These are phyloP conservation scores for Chydorus sphaericus DNA, from an alignment of 2,888 invertebrate genomes.

Conservation along the genomic window DNA sequence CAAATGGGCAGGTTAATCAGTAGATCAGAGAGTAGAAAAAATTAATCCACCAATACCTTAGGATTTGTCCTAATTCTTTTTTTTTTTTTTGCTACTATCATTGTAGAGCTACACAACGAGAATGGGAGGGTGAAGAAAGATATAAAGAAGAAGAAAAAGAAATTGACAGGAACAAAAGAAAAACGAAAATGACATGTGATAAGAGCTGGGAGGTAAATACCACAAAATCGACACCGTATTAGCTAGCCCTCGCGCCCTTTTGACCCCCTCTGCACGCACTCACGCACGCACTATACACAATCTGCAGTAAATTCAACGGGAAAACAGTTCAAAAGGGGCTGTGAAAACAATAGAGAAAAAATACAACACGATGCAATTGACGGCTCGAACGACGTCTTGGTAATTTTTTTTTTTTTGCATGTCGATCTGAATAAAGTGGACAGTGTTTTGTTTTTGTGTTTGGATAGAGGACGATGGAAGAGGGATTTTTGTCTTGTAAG, in stretches of 20 bases:
- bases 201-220: constrained; percentile 2
- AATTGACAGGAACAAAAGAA: background rate
- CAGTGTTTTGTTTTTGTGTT: no score
- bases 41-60: constrained; percentile 1
- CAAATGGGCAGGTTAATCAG: constrained; percentile 5
- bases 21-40: constrained; percentile 5
- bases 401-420: no score
- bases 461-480: no score
- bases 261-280: background rate
- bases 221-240: constrained; percentile 4
- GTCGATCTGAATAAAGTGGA: no score
- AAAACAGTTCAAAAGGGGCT: no score
- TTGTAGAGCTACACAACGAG: constrained; percentile 6
- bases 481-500: no score
- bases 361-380: background rate
- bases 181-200: background rate
- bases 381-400: no score
- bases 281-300: constrained; percentile 2
- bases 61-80: constrained; percentile 5
- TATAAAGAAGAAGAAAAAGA: background rate
- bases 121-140: background rate
- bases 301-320: background rate
- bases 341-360: no score
- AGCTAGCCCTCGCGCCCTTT: constrained; percentile 2
- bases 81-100: constrained; percentile 2